phyloP scores from a whole-genome alignment of 2,888 invertebrate species.

The Elaeidobius kamerunicus region DNA sequence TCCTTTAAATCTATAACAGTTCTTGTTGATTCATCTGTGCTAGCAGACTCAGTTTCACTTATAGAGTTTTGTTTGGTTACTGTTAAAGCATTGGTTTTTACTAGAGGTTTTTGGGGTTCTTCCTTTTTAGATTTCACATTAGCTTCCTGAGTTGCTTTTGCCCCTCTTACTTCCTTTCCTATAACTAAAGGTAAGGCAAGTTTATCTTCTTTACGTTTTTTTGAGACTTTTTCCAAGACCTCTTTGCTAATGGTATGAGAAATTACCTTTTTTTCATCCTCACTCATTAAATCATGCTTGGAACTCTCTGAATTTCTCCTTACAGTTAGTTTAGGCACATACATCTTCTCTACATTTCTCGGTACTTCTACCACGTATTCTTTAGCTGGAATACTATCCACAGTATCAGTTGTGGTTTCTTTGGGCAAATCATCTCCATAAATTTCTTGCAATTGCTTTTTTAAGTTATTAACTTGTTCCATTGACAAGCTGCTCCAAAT shows the following conservation, averaged over 20 bases:
- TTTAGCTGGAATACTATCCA: conserved; percentile 35
- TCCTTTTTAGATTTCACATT: conserved; percentile 36
- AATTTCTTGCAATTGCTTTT: conserved; percentile 76
- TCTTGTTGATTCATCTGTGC: conserved; percentile 68
- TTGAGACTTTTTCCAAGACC: conserved; percentile 62
- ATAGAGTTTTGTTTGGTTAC: conserved; percentile 51
- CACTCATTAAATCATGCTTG: conserved; percentile 50
- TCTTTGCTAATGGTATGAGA: conserved; percentile 73
- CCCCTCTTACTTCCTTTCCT: conserved; percentile 61
- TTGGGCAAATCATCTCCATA: conserved; percentile 56
- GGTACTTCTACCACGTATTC: conserved; percentile 64
- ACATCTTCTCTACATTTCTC: conserved; percentile 31
- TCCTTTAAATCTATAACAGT: conserved; percentile 65
- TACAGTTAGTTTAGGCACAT: conserved; percentile 44
- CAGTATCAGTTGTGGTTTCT: no score
- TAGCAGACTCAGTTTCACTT: conserved; percentile 69
- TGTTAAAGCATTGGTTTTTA: conserved; percentile 44
- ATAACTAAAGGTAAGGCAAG: conserved; percentile 45
- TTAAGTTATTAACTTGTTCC: conserved; percentile 78
- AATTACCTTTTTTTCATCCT: conserved; percentile 69
- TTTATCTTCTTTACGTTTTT: conserved; percentile 42
- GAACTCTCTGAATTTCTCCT: conserved; percentile 52
- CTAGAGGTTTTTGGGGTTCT: conserved; percentile 43
- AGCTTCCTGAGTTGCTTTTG: conserved; percentile 57
- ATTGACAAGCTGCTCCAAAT: conserved; percentile 81